Evolutionary conservation across 1,140 invertebrate genomes (phyloP), one percentile per base, ranked within the genome.

Genomic region (Zeugodacus cucurbitae): DNA sequence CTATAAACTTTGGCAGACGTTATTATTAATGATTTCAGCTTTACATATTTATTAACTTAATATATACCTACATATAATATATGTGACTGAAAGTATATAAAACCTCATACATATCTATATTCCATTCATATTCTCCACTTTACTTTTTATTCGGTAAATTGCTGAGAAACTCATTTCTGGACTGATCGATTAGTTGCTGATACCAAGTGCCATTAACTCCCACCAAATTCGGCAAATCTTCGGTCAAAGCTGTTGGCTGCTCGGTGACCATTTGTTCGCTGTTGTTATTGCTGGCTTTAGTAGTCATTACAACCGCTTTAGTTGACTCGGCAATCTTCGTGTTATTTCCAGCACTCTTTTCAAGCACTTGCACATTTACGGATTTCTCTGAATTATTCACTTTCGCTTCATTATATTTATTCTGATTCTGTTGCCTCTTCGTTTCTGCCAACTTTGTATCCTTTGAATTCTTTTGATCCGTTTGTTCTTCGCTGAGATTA

Each of bases 351-450:
- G 14, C 64, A 34, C 41, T 82, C 10, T 48, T 82, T 8, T 48
- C 34, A 0, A 82, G 34, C 48, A 34, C 34, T 20, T 74, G 34
- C 1, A n/a, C 20, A 37, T 48, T 67, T 32, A 88, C 58, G 70
- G 89, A 88, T 89, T 93, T 92, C 87, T 91, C 92, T 1, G 88
- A 89, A 89, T 91, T 92, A 88, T 92, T 92, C 22, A 74, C 86
- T 86, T 92, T 91, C 17, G 89, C 90, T 70, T 88, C 88, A 26
- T 89, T 89, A 85, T 92, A 92, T 87, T 91, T 90, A 26, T 37
- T 57, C 11, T 82, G 44, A 11, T 17, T 4, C 34, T 59, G 32
- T 7, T 41, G 17, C 32, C 88, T 87, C 22, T 74, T 26, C 44
- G 58, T 11, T 54, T 59, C 7, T 3, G 57, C 2, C 8, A 26